phyloP scores from a whole-genome alignment of 2,797 vertebrate genomes.

The Falco columbarius region DNA sequence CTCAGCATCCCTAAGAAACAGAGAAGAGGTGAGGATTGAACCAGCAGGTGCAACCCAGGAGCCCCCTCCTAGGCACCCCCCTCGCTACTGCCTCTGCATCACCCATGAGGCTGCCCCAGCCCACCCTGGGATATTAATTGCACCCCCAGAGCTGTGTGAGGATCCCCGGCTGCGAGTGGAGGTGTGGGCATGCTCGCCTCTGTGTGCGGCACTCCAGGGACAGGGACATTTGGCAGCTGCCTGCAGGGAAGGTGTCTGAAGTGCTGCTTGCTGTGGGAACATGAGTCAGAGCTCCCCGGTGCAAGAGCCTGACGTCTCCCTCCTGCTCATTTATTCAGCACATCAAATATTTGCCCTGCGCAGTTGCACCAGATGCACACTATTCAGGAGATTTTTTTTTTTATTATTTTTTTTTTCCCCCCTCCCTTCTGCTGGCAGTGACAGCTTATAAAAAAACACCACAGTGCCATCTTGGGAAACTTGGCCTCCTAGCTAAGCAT shows the following conservation, averaged over 20 bases:
- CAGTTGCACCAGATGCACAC: neutral
- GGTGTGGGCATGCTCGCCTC: neutral
- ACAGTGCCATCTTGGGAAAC: constrained; percentile 58
- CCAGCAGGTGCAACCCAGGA: neutral
- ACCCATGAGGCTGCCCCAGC: neutral
- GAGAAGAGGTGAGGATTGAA: neutral
- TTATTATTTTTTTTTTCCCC: neutral
- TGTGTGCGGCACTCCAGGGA: neutral
- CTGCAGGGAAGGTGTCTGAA: constrained; percentile 40
- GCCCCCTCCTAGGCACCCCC: no score
- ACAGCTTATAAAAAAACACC: neutral
- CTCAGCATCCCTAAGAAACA: neutral
- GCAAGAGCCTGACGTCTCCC: constrained; percentile 10
- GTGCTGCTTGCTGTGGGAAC: neutral
- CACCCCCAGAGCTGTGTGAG: neutral
- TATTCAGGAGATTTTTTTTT: neutral
- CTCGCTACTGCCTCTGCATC: neutral
- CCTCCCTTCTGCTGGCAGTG: neutral
- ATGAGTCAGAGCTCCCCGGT: constrained; percentile 33
- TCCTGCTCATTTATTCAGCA: constrained; percentile 50
- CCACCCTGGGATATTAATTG: neutral
- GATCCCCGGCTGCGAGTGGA: neutral
- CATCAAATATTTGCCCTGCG: constrained; percentile 45
- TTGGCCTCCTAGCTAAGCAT: neutral
- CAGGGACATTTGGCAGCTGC: neutral